phyloP scores from a whole-genome alignment of 2,797 vertebrate species.

The Pangasius krempfi region DNA sequence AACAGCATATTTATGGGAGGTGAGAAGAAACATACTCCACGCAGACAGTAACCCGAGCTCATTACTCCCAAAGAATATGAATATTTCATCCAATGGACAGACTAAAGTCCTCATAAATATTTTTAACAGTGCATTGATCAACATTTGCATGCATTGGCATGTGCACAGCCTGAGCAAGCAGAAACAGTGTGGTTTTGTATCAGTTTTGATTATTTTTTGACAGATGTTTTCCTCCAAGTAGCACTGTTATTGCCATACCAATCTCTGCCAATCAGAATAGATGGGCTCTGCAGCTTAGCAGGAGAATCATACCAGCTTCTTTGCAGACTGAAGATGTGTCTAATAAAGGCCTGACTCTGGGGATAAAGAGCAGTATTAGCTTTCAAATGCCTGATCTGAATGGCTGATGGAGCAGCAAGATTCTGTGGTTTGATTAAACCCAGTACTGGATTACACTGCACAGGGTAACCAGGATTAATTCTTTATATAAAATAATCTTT shows the following conservation, averaged over 20 bases:
- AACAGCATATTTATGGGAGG: neutral
- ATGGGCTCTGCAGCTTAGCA: neutral
- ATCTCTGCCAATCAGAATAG: neutral
- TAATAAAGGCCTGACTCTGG: neutral
- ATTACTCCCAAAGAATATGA: neutral
- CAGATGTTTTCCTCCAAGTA: neutral
- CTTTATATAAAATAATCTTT: neutral
- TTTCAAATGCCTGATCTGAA: neutral
- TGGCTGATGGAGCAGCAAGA: conserved; percentile 16
- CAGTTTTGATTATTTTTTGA: neutral
- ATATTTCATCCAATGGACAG: neutral
- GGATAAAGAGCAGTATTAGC: neutral
- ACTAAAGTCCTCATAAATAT: neutral
- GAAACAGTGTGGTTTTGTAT: neutral
- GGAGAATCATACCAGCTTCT: neutral
- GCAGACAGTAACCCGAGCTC: neutral
- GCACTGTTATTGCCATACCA: neutral
- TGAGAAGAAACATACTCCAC: neutral
- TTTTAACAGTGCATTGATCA: neutral
- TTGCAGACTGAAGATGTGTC: neutral
- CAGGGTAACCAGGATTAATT: neutral
- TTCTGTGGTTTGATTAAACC: neutral
- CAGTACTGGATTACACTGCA: neutral
- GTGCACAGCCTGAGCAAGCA: neutral
- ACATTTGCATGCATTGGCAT: neutral